Conservation (phyloP, 2,888 invertebrate genomes). For the Latrodectus hesperus region DNA sequence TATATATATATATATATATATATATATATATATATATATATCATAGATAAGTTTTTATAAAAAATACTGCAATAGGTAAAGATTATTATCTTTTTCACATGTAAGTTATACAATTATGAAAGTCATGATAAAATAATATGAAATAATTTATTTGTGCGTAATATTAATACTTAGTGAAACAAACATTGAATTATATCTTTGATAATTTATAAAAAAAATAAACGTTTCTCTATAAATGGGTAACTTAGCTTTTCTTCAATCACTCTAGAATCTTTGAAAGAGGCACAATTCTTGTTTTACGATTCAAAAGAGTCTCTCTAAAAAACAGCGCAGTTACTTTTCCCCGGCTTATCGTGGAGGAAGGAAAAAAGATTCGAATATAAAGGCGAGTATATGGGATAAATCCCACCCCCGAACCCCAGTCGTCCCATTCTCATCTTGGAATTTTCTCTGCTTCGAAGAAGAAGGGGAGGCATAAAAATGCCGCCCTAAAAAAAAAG, state of each 20-base stretch:
- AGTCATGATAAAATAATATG: too few species aligned
- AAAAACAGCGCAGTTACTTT: conserved; percentile 1
- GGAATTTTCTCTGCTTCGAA: not conserved
- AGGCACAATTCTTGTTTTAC: not conserved
- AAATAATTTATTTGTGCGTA: too few species aligned
- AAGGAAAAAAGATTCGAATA: conserved; percentile 5
- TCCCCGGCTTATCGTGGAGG: conserved; percentile 1
- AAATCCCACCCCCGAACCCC: conserved; percentile 1
- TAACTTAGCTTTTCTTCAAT: not conserved
- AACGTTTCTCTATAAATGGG: too few species aligned
- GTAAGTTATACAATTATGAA: too few species aligned
- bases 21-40: too few species aligned
- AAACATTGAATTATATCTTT: too few species aligned
- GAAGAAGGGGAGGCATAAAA: conserved; percentile 34
- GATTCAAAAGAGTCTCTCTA: not conserved
- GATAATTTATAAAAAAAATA: too few species aligned
- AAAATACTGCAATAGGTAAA: too few species aligned
- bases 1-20: too few species aligned
- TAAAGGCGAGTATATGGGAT: not conserved
- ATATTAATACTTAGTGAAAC: too few species aligned
- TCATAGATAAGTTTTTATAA: too few species aligned
- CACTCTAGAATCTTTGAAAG: not conserved
- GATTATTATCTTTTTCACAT: too few species aligned
- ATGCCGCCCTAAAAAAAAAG: conserved; percentile 27
- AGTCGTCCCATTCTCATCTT: conserved; percentile 21